Evolutionary conservation across 2,113 vertebrate species (phyloP), one percentile per base, ranked within the genome.

Genomic region (Thunnus thynnus): DNA sequence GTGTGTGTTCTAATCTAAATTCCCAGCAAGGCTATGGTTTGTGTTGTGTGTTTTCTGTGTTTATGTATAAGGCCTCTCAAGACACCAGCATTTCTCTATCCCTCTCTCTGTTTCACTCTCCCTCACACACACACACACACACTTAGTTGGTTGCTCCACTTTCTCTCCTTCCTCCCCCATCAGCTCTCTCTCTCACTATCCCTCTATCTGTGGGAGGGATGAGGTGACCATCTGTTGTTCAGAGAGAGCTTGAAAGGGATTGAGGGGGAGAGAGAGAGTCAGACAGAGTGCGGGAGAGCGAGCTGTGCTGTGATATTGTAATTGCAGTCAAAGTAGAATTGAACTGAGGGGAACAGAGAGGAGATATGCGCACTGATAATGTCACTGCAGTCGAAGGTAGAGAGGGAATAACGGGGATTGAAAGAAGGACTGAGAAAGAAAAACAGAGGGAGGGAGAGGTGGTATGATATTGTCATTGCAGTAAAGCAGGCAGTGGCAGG

Each of bases 201-300:
- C 75, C 58, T 73, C 78, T 88, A 72, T 86, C 86, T 83, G 85
- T 86, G 80, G 90, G 85, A 88, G 87, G 84, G 91, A 90, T 89
- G 90, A 91, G 80, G 84, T 89, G 92, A 89, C 91, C 90, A 93
- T 92, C 92, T 94, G 91, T 90, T 94, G 93, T 92, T 89, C 85
- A 72, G 84, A 79, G 65, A 85, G 87, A 80, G 82, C 86, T 87
- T 85, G 86, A 86, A 78, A 86, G 76, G 78, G 89, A 91, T 88
- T 86, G 88, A 86, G 71, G 62, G 67, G 80, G 76, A 75, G 82
- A 72, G 75, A 79, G 52, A 55, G 69, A 84, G 76, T 54, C 52
- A 63, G 67, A 68, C 52, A 50, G 84, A 57, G 74, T n/a, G 47
- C 50, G 80, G 77, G 48, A 51, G 72, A 84, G 55, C 8, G 12